A percentile compares a stretch with the other conserved stretches of the same genome.
Conservation (phyloP, 1,140 invertebrate genomes). For the Drosophila azteca region DNA sequence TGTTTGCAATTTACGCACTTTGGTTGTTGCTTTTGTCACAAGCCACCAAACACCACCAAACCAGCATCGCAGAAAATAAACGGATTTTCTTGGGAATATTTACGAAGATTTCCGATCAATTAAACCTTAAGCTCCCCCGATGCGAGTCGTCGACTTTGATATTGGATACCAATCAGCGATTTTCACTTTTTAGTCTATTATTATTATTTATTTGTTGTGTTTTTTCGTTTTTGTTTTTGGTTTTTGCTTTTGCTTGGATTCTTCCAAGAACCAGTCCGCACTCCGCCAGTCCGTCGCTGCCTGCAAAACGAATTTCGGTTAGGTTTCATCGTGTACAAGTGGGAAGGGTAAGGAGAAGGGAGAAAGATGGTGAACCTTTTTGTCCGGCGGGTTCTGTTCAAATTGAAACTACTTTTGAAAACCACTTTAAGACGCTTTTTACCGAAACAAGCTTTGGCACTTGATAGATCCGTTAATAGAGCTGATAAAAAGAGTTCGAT, state of each 20-base stretch:
- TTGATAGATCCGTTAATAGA: constrained; percentile 76
- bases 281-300: too few relatives aligned
- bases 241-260: constrained; percentile 3
- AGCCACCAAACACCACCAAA: background rate
- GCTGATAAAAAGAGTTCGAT: constrained; percentile 76
- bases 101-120: constrained; percentile 38
- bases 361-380: too few relatives aligned
- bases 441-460: constrained; percentile 49
- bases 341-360: too few relatives aligned
- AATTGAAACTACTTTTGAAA: constrained; percentile 33
- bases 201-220: background rate
- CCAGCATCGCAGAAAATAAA: background rate
- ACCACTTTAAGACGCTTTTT: constrained; percentile 18
- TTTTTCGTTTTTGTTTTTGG: constrained; percentile 2
- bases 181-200: constrained; percentile 41
- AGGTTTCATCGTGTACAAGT: too few relatives aligned
- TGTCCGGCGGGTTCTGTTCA: too few relatives aligned
- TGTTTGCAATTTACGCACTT: constrained; percentile 44
- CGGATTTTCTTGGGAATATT: constrained; percentile 12
- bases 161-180: constrained; percentile 26
- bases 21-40: constrained; percentile 10
- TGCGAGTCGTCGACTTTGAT: too few relatives aligned
- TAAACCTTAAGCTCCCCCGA: constrained; percentile 27
- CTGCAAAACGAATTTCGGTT: too few relatives aligned
- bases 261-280: too few relatives aligned